phyloP scores from a whole-genome alignment of 1,140 invertebrate species.

The Acyrthosiphon pisum region DNA sequence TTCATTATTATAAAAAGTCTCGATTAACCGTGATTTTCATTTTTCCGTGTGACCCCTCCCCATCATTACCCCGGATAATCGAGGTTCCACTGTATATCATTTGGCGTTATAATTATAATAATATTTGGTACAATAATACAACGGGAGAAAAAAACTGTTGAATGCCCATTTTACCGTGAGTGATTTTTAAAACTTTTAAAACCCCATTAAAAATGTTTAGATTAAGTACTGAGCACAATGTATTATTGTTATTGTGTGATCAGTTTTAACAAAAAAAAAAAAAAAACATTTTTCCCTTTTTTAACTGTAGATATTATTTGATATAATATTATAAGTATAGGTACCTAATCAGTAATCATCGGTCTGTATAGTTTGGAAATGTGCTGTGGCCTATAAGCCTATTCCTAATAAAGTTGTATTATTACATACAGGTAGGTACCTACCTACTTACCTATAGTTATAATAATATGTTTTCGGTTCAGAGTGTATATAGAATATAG shows the following conservation, averaged over 20 bases:
- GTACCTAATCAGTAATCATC: background rate
- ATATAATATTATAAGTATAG: background rate
- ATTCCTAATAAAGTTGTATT: background rate
- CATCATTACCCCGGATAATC: too few relatives aligned
- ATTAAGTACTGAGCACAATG: background rate
- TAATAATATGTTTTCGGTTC: background rate
- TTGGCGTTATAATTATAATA: background rate
- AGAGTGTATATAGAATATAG: background rate
- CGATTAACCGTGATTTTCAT: too few relatives aligned
- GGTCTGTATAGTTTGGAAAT: background rate
- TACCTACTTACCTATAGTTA: background rate
- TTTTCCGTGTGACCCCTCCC: too few relatives aligned
- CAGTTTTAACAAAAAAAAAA: background rate
- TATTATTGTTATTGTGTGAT: background rate
- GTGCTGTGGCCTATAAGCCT: background rate
- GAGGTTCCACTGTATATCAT: background rate
- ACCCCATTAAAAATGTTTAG: background rate
- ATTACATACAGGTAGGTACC: background rate
- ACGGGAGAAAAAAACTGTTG: background rate
- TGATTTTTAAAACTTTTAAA: background rate
- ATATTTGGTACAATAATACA: background rate
- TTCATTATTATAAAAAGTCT: too few relatives aligned
- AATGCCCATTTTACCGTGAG: background rate
- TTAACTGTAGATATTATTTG: background rate
- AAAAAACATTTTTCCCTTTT: background rate